Conservation (phyloP, 1,140 invertebrate species). For the Achatina immaculata region DNA sequence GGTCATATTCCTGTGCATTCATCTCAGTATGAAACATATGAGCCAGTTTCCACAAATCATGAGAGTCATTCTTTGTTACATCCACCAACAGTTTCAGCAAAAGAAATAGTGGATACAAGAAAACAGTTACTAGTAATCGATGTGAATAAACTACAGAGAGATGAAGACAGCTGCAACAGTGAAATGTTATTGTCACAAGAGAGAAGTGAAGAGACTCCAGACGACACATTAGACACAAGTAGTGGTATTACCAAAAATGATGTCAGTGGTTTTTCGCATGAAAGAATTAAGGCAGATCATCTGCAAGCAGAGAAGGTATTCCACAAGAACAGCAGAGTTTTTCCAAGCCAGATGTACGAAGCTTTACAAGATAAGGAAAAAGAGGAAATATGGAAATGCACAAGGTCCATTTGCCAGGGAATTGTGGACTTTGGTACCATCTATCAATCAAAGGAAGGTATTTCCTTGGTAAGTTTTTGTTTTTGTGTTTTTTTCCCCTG, state of each 20-base stretch:
- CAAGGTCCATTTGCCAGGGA: constrained; percentile 57
- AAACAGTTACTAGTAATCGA: background rate
- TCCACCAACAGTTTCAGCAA: background rate
- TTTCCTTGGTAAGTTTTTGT: background rate
- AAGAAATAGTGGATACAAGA: background rate
- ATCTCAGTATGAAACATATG: background rate
- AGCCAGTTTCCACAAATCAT: background rate
- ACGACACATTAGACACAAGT: background rate
- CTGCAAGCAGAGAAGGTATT: background rate
- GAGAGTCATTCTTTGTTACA: background rate
- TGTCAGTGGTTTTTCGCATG: background rate
- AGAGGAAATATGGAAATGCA: constrained; percentile 33
- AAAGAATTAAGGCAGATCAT: background rate
- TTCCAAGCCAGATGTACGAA: constrained; percentile 5
- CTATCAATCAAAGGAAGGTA: constrained; percentile 12
- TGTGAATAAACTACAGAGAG: background rate
- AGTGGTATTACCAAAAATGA: background rate
- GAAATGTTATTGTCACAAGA: background rate
- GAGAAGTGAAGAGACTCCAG: background rate
- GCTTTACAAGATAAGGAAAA: constrained; percentile 1
- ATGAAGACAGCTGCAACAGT: background rate
- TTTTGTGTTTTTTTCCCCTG: no score
- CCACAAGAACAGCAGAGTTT: background rate
- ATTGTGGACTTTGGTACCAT: constrained; percentile 50
- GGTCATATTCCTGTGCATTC: background rate